Evolutionary conservation across 53 echinoderm and acorn worm species (phyloP), one percentile per base, ranked within the genome.

Genomic region (Crossaster papposus): DNA sequence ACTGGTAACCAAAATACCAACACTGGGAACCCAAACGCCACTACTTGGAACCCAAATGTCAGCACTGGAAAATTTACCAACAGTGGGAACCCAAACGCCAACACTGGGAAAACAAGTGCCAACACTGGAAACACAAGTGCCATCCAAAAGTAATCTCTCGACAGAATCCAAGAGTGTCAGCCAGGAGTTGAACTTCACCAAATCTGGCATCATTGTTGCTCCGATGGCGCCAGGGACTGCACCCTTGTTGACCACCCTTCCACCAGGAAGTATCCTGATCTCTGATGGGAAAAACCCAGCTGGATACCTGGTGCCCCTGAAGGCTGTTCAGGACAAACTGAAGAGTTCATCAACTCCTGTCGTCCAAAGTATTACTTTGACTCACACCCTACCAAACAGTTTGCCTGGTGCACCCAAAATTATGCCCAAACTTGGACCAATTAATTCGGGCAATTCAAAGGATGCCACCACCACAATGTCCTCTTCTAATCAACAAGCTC

Each of bases 181-280:
- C 50, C 14, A 30, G 51, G 17, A 26, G 29, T 50, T 85, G 3
- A 85, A 71, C 30, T 22, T 85, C 51, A 53, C 73, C 51, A 73
- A 34, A 15, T 33, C 73, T 72, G 73, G 85, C 22, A 85, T 73
- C 33, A 36, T 85, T 28, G 54, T 73, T 53, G 50, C 85, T 3
- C 30, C 54, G 6, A 1, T 65, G 12, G 24, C 17, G 18, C 54
- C 35, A 44, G 73, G 85, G 4, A 85, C 17, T 33, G 72, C 51
- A 4, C 85, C 85, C 29, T 54, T 85, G 54, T 72, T 85, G 73
- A 54, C 85, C n/a, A 73, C 52, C 28, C 73, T 85, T 15, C 85
- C 85, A 34, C 85, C 72, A 53, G 85, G 85, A 85, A 85, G 85
- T 52, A 71, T 54, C 72, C 8, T 85, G 85, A 72, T 85, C 7